These are phyloP conservation scores for Plotosus lineatus DNA, from an alignment of 2,113 vertebrate genomes.

Conservation along the genomic window DNA sequence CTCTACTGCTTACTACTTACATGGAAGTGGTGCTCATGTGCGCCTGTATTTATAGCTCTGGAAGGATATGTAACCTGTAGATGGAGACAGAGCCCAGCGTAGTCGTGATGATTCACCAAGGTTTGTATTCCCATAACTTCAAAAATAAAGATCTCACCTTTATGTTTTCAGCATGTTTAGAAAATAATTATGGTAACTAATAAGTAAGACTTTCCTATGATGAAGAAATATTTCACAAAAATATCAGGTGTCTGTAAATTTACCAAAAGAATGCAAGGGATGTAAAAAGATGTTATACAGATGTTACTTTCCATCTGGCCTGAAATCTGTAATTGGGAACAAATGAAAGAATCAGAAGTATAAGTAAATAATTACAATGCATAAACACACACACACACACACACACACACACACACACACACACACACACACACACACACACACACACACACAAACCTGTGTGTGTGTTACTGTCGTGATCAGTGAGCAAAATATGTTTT, in stretches of 20 bases:
- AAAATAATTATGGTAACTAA: not conserved
- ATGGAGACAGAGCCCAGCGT: conserved; percentile 47
- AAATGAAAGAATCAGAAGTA: not conserved
- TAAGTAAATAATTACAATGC: not conserved
- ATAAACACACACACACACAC: not conserved
- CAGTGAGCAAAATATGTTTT: not conserved
- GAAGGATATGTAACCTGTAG: conserved; percentile 35
- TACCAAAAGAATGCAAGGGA: not conserved
- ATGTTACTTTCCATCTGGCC: not conserved
- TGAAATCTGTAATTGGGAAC: not conserved
- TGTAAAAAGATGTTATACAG: not conserved
- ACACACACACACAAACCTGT: not conserved
- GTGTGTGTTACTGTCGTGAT: not conserved
- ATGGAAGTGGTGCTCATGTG: too few relatives aligned
- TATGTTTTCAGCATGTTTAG: not conserved
- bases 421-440: not conserved
- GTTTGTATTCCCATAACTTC: not conserved
- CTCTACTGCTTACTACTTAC: too few relatives aligned
- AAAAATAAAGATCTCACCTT: not conserved
- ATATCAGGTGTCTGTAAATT: not conserved
- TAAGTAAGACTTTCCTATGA: not conserved
- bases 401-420: not conserved
- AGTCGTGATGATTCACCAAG: not conserved
- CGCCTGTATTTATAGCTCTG: not conserved
- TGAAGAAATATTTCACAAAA: not conserved